Conservation (phyloP, 2,888 invertebrate species). For the Hipparchia semele region DNA sequence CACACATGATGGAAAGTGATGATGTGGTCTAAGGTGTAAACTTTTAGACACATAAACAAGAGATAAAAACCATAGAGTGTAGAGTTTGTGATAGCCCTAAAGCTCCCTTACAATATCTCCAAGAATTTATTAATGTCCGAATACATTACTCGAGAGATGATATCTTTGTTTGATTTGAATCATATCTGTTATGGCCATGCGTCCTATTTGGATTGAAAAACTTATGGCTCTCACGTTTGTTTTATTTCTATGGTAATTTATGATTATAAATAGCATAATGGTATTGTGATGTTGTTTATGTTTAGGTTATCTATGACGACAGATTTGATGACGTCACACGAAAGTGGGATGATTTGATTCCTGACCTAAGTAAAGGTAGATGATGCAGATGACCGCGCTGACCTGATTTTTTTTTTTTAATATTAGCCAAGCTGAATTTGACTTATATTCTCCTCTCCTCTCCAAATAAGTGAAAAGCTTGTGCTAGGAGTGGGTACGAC, state of each 20-base stretch:
- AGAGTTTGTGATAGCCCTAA: slow-evolving; percentile 23
- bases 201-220: slow-evolving; percentile 37
- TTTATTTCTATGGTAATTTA: slow-evolving; percentile 32
- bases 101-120: slow-evolving; percentile 29
- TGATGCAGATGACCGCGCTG: no score
- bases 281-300: slow-evolving; percentile 3
- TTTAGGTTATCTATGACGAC: not conserved
- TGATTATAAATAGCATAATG: slow-evolving; percentile 13
- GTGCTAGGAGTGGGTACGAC: no score
- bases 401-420: no score
- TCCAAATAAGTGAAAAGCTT: no score
- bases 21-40: no score
- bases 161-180: slow-evolving; percentile 41
- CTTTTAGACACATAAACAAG: not conserved
- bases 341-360: not conserved
- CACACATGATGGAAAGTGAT: no score
- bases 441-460: no score
- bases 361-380: no score
- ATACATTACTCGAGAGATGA: slow-evolving; percentile 37
- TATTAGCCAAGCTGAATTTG: no score
- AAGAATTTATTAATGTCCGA: slow-evolving; percentile 38
- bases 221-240: slow-evolving; percentile 28
- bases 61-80: not conserved
- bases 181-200: slow-evolving; percentile 35
- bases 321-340: not conserved